phyloP scores from a whole-genome alignment of 2,113 vertebrate genomes.

The Oophaga pumilio region DNA sequence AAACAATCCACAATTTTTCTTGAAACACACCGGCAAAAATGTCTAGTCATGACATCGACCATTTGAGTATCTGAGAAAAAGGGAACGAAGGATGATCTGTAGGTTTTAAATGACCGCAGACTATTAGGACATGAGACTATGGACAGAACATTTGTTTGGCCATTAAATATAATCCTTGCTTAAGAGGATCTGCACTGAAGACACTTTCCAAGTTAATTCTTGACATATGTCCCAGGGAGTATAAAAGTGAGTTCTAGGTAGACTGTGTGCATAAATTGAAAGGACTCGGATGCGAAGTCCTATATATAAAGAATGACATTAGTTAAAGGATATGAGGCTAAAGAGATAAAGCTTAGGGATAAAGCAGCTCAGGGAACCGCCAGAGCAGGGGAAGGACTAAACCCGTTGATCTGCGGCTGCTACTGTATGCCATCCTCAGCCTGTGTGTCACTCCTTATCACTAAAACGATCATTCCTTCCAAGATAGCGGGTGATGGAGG shows the following conservation, averaged over 20 bases:
- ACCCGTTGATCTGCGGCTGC: conserved; percentile 33
- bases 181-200: conserved; percentile 14
- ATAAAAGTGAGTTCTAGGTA: background rate
- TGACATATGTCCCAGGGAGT: background rate
- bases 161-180: background rate
- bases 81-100: background rate
- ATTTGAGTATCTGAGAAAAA: background rate
- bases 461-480: background rate
- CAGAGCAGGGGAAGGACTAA: conserved; percentile 20
- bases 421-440: background rate
- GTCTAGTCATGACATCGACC: background rate
- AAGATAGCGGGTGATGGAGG: background rate
- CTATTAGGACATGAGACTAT: background rate
- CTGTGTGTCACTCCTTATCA: background rate
- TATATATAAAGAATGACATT: conserved; percentile 9
- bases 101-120: background rate
- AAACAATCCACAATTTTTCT: too few species aligned
- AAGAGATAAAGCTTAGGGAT: conserved; percentile 44
- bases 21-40: too few species aligned
- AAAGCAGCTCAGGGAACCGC: conserved; percentile 23
- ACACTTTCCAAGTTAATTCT: background rate
- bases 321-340: conserved; percentile 17
- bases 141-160: background rate
- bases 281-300: background rate
- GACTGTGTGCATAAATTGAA: background rate